A percentile compares a stretch with the other conserved stretches of the same genome.
These are phyloP conservation scores for Ornithorhynchus anatinus DNA, from an alignment of 2,113 vertebrate genomes.

Conservation along the genomic window DNA sequence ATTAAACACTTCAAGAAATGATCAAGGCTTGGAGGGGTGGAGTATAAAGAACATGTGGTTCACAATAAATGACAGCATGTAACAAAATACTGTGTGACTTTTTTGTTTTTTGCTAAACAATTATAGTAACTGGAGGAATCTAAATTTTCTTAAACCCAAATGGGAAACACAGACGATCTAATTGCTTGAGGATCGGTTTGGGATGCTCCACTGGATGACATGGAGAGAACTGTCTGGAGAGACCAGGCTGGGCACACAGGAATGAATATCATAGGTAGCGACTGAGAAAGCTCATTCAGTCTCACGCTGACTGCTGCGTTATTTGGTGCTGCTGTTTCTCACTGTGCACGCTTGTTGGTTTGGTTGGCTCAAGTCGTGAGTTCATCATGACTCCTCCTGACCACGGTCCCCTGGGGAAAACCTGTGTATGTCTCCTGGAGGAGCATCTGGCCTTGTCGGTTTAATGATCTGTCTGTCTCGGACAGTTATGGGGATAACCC, in stretches of 20 bases:
- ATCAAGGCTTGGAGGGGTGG: conserved; percentile 42
- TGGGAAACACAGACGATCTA: conserved; percentile 1
- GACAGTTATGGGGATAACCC: too few relatives aligned
- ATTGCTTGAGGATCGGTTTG: neutral
- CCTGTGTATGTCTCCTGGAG: neutral
- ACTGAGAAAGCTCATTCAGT: too few relatives aligned
- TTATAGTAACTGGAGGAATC: conserved; percentile 21
- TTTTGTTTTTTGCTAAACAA: conserved; percentile 44
- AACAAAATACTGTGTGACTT: conserved; percentile 26
- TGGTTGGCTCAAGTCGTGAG: neutral
- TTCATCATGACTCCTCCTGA: neutral
- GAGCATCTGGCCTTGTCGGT: too few relatives aligned
- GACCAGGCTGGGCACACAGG: too few relatives aligned
- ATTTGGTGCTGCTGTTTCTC: too few relatives aligned
- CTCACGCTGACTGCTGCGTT: too few relatives aligned
- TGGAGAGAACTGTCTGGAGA: too few relatives aligned
- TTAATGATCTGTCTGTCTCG: too few relatives aligned
- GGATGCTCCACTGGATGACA: neutral
- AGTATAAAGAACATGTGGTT: conserved; percentile 34
- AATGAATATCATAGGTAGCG: too few relatives aligned
- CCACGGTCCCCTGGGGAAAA: neutral
- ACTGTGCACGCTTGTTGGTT: too few relatives aligned
- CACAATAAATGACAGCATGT: conserved; percentile 43
- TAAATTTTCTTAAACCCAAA: too few relatives aligned
- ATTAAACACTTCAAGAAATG: conserved; percentile 54